phyloP scores from a whole-genome alignment of 2,888 invertebrate genomes.

The Lithophane semibrunnea region DNA sequence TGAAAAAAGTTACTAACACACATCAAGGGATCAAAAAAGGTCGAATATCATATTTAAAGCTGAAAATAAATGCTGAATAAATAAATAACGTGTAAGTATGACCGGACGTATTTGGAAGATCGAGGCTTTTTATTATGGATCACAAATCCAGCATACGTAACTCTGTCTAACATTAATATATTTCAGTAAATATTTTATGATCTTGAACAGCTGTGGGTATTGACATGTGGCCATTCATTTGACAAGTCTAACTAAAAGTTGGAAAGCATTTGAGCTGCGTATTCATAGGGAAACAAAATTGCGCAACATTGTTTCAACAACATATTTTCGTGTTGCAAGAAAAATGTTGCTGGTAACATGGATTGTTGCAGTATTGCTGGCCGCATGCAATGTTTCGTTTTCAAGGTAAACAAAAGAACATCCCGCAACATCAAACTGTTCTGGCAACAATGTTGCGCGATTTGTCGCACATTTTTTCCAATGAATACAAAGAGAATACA shows the following conservation, averaged over 20 bases:
- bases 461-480: background rate
- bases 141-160: background rate
- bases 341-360: background rate
- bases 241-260: background rate
- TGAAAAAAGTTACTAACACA: background rate
- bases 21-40: slow-evolving; percentile 25
- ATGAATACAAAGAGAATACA: background rate
- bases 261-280: background rate
- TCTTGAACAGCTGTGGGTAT: background rate
- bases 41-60: slow-evolving; percentile 25
- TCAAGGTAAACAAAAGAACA: background rate
- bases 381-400: background rate
- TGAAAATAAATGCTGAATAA: slow-evolving; percentile 12
- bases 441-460: background rate
- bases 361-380: background rate
- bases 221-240: background rate
- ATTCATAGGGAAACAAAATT: background rate
- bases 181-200: background rate
- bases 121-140: slow-evolving; percentile 30
- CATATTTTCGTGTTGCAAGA: background rate
- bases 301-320: background rate
- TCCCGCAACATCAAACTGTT: background rate
- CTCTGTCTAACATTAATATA: background rate
- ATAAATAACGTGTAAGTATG: slow-evolving; percentile 6
- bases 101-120: slow-evolving; percentile 23